These are phyloP conservation scores for Melolontha melolontha DNA, from an alignment of 2,888 invertebrate species.

Conservation along the genomic window DNA sequence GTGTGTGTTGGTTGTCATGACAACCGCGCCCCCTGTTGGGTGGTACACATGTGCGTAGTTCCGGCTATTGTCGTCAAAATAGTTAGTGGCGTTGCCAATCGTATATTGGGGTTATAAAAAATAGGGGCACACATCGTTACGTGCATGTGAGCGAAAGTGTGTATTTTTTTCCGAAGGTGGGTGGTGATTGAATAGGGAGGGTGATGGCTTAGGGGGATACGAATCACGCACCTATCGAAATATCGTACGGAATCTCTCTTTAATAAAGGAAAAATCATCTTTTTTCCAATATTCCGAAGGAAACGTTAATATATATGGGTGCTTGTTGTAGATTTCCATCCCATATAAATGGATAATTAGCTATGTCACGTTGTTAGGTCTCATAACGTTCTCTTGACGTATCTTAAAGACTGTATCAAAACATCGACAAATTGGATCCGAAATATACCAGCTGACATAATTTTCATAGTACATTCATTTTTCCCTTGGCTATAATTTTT, in stretches of 20 bases:
- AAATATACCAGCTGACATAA: neutral
- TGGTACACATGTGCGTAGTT: conserved; percentile 51
- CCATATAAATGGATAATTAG: conserved; percentile 51
- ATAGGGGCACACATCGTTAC: conserved; percentile 25
- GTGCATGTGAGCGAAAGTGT: conserved; percentile 19
- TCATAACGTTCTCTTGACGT: neutral
- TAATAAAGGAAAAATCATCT: conserved; percentile 11
- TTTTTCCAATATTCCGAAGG: conserved; percentile 8
- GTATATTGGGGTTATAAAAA: conserved; percentile 41
- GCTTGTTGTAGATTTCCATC: conserved; percentile 13
- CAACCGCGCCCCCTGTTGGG: conserved; percentile 58
- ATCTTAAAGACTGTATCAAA: conserved; percentile 1
- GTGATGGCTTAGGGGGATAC: conserved; percentile 9
- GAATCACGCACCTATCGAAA: conserved; percentile 47
- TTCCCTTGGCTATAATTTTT: conserved; percentile 5
- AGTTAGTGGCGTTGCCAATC: conserved; percentile 48
- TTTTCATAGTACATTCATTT: neutral
- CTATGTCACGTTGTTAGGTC: conserved; percentile 45
- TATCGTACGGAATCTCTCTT: conserved; percentile 42
- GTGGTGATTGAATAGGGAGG: conserved; percentile 30
- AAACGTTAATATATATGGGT: neutral
- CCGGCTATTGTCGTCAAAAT: conserved; percentile 45
- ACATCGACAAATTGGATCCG: conserved; percentile 2
- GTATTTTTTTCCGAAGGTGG: conserved; percentile 25
- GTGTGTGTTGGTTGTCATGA: conserved; percentile 56